These are phyloP conservation scores for Crambe crambe DNA, from an alignment of 37 sponge, comb jelly and placozoan genomes.

Conservation along the genomic window DNA sequence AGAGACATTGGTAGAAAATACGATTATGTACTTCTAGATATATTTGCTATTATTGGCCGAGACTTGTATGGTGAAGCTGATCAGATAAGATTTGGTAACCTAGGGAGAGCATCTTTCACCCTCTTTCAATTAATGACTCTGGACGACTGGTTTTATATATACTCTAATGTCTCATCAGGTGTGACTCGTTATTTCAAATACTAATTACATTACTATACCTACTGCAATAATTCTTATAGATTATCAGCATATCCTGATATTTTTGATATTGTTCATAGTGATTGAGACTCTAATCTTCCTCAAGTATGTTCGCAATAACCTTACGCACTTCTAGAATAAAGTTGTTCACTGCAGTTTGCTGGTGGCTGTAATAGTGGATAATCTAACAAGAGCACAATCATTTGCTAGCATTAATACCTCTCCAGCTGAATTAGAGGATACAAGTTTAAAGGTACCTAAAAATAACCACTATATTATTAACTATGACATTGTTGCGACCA, in stretches of 20 bases:
- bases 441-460: neutral
- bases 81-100: slow-evolving; percentile 80
- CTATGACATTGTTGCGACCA: too few species aligned
- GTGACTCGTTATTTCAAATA: too few species aligned
- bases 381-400: slow-evolving; percentile 68
- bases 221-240: slow-evolving; percentile 7
- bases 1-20: neutral
- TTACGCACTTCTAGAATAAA: neutral
- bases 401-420: slow-evolving; percentile 26
- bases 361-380: slow-evolving; percentile 95
- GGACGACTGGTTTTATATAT: slow-evolving; percentile 92
- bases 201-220: neutral
- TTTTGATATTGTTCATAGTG: slow-evolving; percentile 79
- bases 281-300: slow-evolving; percentile 86
- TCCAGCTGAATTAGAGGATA: neutral
- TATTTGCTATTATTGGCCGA: slow-evolving; percentile 89
- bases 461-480: too few species aligned
- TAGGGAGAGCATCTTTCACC: slow-evolving; percentile 76
- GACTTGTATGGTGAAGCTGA: slow-evolving; percentile 81
- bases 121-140: slow-evolving; percentile 91
- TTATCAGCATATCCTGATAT: slow-evolving; percentile 79
- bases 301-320: slow-evolving; percentile 16
- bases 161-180: slow-evolving; percentile 6
- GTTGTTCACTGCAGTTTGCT: slow-evolving; percentile 55
- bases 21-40: slow-evolving; percentile 35